phyloP scores from a whole-genome alignment of 2,888 invertebrate genomes.

The Buathra laborator region DNA sequence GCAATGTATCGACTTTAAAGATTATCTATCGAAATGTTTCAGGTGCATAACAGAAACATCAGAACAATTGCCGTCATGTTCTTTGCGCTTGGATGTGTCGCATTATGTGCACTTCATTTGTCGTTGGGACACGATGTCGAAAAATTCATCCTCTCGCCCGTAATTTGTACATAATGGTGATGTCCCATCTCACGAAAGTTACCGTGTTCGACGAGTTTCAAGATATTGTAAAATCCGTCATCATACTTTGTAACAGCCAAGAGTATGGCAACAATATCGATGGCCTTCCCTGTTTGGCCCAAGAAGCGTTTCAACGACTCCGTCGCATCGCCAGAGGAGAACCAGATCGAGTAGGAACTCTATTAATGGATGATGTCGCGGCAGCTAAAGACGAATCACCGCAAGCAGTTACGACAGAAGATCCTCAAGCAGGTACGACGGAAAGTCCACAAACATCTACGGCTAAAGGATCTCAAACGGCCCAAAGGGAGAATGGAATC shows the following conservation, averaged over 20 bases:
- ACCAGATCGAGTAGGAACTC: neutral
- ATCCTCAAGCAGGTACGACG: neutral
- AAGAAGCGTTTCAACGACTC: constrained; percentile 12
- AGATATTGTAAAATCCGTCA: constrained; percentile 17
- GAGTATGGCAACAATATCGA: neutral
- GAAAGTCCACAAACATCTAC: neutral
- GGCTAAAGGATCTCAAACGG: neutral
- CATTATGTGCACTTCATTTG: constrained; percentile 53
- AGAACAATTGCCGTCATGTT: constrained; percentile 45
- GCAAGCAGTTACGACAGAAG: neutral
- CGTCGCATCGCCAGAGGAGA: constrained; percentile 10
- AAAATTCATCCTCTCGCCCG: constrained; percentile 37
- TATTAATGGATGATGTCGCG: neutral
- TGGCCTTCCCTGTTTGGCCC: neutral
- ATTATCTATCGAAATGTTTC: constrained; percentile 45
- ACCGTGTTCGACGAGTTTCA: constrained; percentile 44
- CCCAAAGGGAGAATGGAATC: neutral
- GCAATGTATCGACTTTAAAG: constrained; percentile 22
- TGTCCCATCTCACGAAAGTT: constrained; percentile 45
- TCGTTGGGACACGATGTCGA: constrained; percentile 45
- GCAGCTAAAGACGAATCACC: neutral
- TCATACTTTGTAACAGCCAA: constrained; percentile 8
- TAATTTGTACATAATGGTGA: constrained; percentile 39
- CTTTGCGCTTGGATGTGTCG: constrained; percentile 51
- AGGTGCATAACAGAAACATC: neutral